These are phyloP conservation scores for Limosa lapponica DNA, from an alignment of 2,797 vertebrate species.

Conservation along the genomic window DNA sequence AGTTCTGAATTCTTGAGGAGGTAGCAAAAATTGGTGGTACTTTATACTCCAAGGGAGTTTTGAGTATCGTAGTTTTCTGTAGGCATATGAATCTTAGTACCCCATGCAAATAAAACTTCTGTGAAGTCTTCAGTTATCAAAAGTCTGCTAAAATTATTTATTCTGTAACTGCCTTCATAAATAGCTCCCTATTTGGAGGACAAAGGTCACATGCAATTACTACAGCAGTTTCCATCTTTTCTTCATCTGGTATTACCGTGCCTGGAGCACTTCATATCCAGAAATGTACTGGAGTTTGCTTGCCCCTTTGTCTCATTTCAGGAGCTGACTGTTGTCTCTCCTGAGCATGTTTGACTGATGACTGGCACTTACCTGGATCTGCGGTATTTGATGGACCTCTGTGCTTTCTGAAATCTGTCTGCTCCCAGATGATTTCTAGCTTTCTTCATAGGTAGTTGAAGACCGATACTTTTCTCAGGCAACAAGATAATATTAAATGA, in stretches of 20 bases:
- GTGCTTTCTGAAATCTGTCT: not conserved
- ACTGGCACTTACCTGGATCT: not conserved
- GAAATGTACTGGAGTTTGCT: not conserved
- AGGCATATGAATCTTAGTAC: not conserved
- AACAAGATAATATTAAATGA: not conserved
- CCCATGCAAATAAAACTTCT: not conserved
- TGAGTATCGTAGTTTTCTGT: not conserved
- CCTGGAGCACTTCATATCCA: not conserved
- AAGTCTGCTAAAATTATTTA: not conserved
- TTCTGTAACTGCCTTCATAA: not conserved
- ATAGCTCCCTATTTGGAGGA: not conserved
- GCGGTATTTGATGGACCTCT: not conserved
- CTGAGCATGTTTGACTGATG: accelerated
- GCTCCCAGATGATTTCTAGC: not conserved
- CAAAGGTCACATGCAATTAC: not conserved
- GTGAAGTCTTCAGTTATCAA: not conserved
- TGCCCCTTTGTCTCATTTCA: not conserved
- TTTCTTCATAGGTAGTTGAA: not conserved
- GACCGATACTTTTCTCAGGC: not conserved
- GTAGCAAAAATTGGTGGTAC: not conserved
- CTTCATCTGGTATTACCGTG: accelerated
- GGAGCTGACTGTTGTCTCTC: not conserved
- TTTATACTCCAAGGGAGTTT: not conserved
- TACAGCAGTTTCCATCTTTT: not conserved
- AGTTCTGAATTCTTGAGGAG: not conserved